Base-by-base conservation (phyloP, 2,888 invertebrate species). In the Drosophila austrosaltans region DNA sequence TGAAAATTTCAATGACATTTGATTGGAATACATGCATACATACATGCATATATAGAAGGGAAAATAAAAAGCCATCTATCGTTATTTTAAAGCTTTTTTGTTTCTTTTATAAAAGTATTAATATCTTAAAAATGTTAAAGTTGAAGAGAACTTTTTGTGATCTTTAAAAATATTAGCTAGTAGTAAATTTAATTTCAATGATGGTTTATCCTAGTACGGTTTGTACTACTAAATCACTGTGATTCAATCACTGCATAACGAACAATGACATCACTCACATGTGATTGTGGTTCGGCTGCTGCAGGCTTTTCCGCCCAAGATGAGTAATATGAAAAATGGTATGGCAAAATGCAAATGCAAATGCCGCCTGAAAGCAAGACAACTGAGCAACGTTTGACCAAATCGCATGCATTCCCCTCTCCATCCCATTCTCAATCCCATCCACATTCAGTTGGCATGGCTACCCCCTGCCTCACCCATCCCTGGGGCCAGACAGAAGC, bases 271-370 rank as follows among this genome's bases (percentile, higher is more conserved):
- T 48, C 48, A 48, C 48, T 48, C 25, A 48, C 22, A 48, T 48
- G 25, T 48, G 48, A 10, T 25, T 48, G 25, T 12, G 8, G 36
- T 36, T 25, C 12, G 12, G 20, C 12, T 39, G 20, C 12, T 39
- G 36, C 36, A 2, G 22, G 57, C 36, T 12, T 48, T 30, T 48
- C 12, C 36, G 7, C 3, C 36, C 16, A 48, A 16, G 61, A 32
- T 22, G 30, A 30, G 22, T 22, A 57, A 32, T 44, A 65, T 59
- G 67, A 42, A 63, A 66, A 66, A 66, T 53, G 57, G 67, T 61
- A 54, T 44, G 62, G 77, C 82, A 75, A 65, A 48, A 66, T 53
- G 53, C 67, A 67, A 74, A 79, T 79, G 74, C 69, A 72, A 76
- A 72, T 77, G 70, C 69, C 72, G 59, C 28, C 48, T 72, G 72